Percentiles rank a stretch among this genome's conserved stretches.
Conservation (phyloP, 1,140 invertebrate genomes). For the Cecropterus lyciades region DNA sequence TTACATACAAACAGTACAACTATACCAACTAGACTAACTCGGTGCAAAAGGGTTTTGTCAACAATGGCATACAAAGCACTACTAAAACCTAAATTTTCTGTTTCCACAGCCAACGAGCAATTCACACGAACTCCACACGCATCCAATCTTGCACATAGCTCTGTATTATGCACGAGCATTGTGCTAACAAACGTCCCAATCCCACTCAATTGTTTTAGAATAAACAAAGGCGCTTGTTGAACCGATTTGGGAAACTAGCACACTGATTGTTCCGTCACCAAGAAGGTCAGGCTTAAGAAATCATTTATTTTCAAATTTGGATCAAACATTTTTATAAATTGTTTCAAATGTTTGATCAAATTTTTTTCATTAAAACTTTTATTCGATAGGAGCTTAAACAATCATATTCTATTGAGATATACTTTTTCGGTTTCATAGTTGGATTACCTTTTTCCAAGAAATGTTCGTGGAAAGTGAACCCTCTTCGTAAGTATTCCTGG, state of each 20-base stretch:
- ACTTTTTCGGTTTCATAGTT: no score
- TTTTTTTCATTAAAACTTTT: no score
- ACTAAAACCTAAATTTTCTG: constrained; percentile 2
- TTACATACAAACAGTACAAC: no score
- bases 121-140: constrained; percentile 4
- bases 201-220: constrained; percentile 10
- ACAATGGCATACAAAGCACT: neutral
- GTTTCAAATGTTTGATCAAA: no score
- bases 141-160: constrained; percentile 4
- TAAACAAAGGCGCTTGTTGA: constrained; percentile 9
- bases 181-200: constrained; percentile 2
- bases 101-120: constrained; percentile 10
- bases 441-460: no score
- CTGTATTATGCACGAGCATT: constrained; percentile 1
- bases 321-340: no score
- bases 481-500: no score
- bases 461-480: no score
- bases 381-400: no score
- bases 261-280: constrained; percentile 6
- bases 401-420: no score
- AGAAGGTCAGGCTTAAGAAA: neutral
- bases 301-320: neutral
- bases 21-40: neutral
- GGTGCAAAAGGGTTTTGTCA: neutral
- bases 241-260: constrained; percentile 15